These are phyloP conservation scores for Myoxocephalus aenaeus DNA, from an alignment of 2,797 vertebrate species.

Conservation along the genomic window DNA sequence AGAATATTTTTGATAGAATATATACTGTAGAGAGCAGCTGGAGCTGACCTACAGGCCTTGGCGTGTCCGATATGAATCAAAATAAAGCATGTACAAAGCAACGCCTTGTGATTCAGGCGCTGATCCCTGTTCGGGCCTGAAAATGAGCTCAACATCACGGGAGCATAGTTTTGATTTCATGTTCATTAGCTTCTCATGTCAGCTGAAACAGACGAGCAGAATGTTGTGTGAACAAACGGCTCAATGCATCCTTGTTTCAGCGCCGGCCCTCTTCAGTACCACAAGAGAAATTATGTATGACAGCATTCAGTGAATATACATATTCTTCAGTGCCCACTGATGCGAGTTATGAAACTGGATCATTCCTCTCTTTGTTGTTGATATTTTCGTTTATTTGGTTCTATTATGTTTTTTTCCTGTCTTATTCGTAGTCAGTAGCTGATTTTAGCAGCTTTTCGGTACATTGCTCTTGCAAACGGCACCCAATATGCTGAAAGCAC, in stretches of 20 bases:
- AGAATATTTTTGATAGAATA: too few species aligned
- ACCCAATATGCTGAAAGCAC: too few species aligned
- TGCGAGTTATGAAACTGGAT: not conserved
- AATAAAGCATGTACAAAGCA: not conserved
- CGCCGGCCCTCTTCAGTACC: not conserved
- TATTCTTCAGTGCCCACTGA: too few species aligned
- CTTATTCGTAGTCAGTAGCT: too few species aligned
- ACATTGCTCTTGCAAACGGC: too few species aligned
- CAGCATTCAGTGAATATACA: not conserved
- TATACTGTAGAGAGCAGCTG: too few species aligned
- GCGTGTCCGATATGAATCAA: not conserved
- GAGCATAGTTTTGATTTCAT: constrained; percentile 24
- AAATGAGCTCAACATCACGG: not conserved
- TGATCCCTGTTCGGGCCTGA: not conserved
- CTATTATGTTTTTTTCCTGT: too few species aligned
- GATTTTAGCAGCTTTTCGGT: too few species aligned
- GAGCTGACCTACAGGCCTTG: not conserved
- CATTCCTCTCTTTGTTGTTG: not conserved
- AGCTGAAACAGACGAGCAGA: not conserved
- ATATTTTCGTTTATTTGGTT: not conserved
- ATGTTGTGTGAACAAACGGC: not conserved
- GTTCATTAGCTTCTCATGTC: constrained; percentile 16
- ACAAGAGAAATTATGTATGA: constrained; percentile 4
- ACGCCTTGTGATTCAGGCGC: constrained; percentile 25
- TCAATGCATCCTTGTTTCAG: constrained; percentile 32